Conservation (phyloP, 1,140 invertebrate species). For the Linepithema humile region DNA sequence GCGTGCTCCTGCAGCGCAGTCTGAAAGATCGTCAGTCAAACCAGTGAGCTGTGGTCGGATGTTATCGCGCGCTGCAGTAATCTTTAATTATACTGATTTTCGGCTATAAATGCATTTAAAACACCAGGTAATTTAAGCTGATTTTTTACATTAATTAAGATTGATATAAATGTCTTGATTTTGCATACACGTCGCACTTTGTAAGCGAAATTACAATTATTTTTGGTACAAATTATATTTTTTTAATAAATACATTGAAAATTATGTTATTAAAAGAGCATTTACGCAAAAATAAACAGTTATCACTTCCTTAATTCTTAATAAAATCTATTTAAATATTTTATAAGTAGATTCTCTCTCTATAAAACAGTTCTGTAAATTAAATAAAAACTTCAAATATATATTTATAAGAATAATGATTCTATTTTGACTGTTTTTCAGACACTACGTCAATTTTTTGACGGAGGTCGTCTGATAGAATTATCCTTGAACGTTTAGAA, state of each 20-base stretch:
- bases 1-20: slow-evolving; percentile 75
- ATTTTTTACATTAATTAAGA: slow-evolving; percentile 9
- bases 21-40: slow-evolving; percentile 78
- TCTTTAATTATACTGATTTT: slow-evolving; percentile 69
- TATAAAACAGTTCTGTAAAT: not conserved
- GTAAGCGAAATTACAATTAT: not conserved
- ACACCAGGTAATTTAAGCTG: slow-evolving; percentile 30
- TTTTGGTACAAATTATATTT: not conserved
- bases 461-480: not conserved
- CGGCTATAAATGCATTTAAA: slow-evolving; percentile 60
- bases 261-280: not conserved
- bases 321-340: not conserved
- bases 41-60: slow-evolving; percentile 68
- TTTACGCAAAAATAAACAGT: not conserved
- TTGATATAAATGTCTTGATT: slow-evolving; percentile 19
- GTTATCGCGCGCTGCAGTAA: slow-evolving; percentile 72
- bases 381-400: not conserved
- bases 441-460: not conserved
- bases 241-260: not conserved
- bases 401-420: not conserved
- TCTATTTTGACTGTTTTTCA: not conserved
- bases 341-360: not conserved
- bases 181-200: not conserved
- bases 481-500: not conserved
- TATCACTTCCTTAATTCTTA: not conserved